These are phyloP conservation scores for Netelia virgata DNA, from an alignment of 2,888 invertebrate genomes.

Conservation along the genomic window DNA sequence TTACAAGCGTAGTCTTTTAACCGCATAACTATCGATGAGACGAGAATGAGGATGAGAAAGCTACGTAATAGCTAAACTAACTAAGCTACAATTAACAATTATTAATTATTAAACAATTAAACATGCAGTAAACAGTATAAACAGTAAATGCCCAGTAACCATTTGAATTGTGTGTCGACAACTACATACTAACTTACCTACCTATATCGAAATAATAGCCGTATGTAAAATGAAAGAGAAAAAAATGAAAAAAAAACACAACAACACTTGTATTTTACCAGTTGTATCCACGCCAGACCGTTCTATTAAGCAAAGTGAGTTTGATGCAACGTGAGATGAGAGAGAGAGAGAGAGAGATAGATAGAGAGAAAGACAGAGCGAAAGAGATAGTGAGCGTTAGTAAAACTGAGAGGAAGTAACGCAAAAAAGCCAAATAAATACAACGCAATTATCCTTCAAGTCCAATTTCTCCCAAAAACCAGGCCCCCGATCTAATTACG, in stretches of 20 bases:
- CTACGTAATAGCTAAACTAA: constrained; percentile 84
- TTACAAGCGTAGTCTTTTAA: constrained; percentile 84
- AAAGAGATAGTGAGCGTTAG: constrained; percentile 12
- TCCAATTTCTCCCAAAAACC: constrained; percentile 12
- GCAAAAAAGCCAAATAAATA: constrained; percentile 56
- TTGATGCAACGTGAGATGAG: constrained; percentile 64
- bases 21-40: constrained; percentile 83
- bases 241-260: constrained; percentile 59
- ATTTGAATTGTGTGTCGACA: constrained; percentile 85
- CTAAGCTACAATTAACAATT: constrained; percentile 85
- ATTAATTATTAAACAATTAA: constrained; percentile 85
- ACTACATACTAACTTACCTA: constrained; percentile 85
- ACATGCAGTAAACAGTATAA: constrained; percentile 85
- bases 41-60: constrained; percentile 71
- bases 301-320: constrained; percentile 84
- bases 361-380: constrained; percentile 22
- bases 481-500: constrained; percentile 45
- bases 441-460: constrained; percentile 63
- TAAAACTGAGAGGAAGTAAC: constrained; percentile 51
- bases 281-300: constrained; percentile 84
- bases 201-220: constrained; percentile 85
- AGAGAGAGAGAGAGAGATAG: constrained; percentile 46
- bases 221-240: constrained; percentile 83
- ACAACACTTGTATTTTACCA: constrained; percentile 84
- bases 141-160: constrained; percentile 84